A percentile compares a stretch with the other conserved stretches of the same genome.
phyloP scores from a whole-genome alignment of 2,797 vertebrate genomes.

The Amblyopsis hoosieri region DNA sequence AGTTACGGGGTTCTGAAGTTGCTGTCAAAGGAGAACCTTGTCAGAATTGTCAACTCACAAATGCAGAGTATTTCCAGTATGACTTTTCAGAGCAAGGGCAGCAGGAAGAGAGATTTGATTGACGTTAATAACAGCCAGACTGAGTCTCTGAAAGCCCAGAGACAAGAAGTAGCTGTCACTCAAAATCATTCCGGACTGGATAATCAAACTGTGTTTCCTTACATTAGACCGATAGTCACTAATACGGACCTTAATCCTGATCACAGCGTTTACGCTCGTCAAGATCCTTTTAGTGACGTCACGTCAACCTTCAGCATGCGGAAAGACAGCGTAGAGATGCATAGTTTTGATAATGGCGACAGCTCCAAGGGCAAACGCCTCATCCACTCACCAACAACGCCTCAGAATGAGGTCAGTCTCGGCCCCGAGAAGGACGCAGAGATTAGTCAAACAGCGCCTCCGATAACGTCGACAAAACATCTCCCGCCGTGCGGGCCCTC shows the following conservation, averaged over 20 bases:
- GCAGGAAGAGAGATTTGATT: slow-evolving; percentile 81
- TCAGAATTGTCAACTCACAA: slow-evolving; percentile 79
- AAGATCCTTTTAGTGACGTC: slow-evolving; percentile 51
- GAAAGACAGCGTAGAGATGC: slow-evolving; percentile 47
- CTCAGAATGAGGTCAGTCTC: slow-evolving; percentile 60
- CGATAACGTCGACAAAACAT: slow-evolving; percentile 63
- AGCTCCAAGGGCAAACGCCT: slow-evolving; percentile 63
- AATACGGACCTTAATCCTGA: slow-evolving; percentile 59
- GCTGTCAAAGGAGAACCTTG: slow-evolving; percentile 77
- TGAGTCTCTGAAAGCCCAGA: slow-evolving; percentile 64
- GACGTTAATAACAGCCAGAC: slow-evolving; percentile 75
- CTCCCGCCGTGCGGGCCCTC: slow-evolving; percentile 46
- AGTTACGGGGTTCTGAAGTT: slow-evolving; percentile 76
- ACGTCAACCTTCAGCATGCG: slow-evolving; percentile 48
- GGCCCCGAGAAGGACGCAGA: slow-evolving; percentile 52
- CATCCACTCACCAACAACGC: slow-evolving; percentile 58
- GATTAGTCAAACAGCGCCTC: slow-evolving; percentile 59
- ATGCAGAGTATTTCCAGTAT: slow-evolving; percentile 70
- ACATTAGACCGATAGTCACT: slow-evolving; percentile 54
- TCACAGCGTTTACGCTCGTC: slow-evolving; percentile 40
- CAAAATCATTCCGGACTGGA: slow-evolving; percentile 62
- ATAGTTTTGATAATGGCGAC: slow-evolving; percentile 34
- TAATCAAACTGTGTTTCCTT: slow-evolving; percentile 73
- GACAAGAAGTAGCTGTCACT: slow-evolving; percentile 68
- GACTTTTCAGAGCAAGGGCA: slow-evolving; percentile 70